These are phyloP conservation scores for Falco rusticolus DNA, from an alignment of 2,797 vertebrate species.

Conservation along the genomic window DNA sequence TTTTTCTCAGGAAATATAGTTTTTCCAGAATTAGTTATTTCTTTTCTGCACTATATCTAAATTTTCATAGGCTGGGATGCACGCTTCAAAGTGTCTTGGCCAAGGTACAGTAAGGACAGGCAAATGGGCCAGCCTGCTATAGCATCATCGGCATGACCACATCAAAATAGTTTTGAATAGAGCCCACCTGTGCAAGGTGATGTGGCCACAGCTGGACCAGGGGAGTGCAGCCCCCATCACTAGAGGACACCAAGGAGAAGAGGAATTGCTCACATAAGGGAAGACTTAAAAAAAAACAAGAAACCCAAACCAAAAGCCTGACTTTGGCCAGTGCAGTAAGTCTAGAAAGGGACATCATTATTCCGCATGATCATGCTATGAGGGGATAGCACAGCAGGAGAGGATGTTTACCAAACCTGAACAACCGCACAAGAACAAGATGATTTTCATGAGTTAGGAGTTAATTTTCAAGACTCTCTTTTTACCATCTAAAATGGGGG, in stretches of 20 bases:
- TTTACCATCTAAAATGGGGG: background rate
- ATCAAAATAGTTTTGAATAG: background rate
- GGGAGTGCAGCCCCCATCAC: background rate
- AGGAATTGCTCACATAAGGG: background rate
- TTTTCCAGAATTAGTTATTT: background rate
- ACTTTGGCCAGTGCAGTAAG: background rate
- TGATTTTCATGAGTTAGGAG: background rate
- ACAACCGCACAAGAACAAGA: background rate
- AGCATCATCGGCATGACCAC: background rate
- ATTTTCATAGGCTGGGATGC: background rate
- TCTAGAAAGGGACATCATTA: background rate
- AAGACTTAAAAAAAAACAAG: background rate
- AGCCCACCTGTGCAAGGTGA: background rate
- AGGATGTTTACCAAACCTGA: background rate
- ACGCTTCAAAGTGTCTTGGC: no score
- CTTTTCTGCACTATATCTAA: background rate
- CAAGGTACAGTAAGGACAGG: background rate
- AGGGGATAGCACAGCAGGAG: background rate
- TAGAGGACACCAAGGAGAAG: background rate
- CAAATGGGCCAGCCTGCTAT: accelerated
- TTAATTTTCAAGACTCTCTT: background rate
- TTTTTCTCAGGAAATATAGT: background rate
- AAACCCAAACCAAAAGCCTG: background rate
- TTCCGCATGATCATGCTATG: accelerated
- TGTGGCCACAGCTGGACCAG: accelerated